Base-by-base conservation (phyloP, 64 coral and sea anemone species). In the Montipora capricornis region DNA sequence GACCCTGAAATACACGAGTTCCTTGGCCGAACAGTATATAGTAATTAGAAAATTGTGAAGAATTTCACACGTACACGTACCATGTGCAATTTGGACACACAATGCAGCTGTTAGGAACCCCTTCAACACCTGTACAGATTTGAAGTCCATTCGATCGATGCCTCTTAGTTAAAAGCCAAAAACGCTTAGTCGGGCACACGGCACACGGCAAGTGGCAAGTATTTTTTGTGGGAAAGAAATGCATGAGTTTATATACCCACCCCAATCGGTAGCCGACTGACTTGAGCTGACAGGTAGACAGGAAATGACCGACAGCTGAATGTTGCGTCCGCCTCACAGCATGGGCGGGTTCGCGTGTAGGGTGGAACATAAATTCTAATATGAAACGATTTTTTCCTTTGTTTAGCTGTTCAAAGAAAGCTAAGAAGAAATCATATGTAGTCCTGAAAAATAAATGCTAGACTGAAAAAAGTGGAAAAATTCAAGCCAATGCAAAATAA, bases 231-330 rank as follows among this genome's bases (percentile, higher is more conserved):
- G 82, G 46, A 15, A 16, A 57, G 26, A 49, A 70, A 20, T 37
- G 37, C 37, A 4, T 5, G 64, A 85, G 48, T 71, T 85, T 71
- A 71, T 85, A 70, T 81, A 81, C 37, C 59, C n/a, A 46, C 66
- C 47, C 16, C 46, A 17, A 14, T 64, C 8, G 17, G 5, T 62
- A 17, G 5, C 82, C 9, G 9, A 12, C 53, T 57, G 14, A 15
- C 64, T 85, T 85, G 62, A 85, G 66, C 82, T 85, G 82, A 85
- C 82, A 85, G 19, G 44, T 37, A 85, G 66, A 85, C 82, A 85
- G 82, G 82, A 85, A 85, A 70, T 85, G 46, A 49, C 44, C 3
- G 62, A 14, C 62, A 85, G 70, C 19, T 85, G 61, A 70, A 17
- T 15, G 47, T 46, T 2, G 17, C 82, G 69, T 85, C 82, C 82